Evolutionary conservation across 2,888 invertebrate species (phyloP).

Genomic region (Torymus texanus): DNA sequence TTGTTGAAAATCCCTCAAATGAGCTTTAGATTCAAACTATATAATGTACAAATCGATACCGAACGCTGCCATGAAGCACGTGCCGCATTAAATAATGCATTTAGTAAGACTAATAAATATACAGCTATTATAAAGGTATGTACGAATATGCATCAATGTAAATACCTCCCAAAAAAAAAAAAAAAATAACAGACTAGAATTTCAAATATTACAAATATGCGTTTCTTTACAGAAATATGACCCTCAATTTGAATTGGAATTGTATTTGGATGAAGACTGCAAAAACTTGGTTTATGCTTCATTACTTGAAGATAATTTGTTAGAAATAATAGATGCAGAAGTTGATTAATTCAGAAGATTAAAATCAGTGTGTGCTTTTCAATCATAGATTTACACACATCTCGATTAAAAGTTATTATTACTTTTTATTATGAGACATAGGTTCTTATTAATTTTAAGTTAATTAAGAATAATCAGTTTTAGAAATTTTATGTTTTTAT

Average conservation of each 20-base stretch:
- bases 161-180: not conserved
- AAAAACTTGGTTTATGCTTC: constrained; percentile 58
- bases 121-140: constrained; percentile 43
- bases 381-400: not conserved
- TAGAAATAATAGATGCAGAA: constrained; percentile 28
- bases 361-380: not conserved
- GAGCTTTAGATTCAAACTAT: constrained; percentile 62
- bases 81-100: not conserved
- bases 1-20: constrained; percentile 64
- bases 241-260: constrained; percentile 57
- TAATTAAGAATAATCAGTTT: no score
- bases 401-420: no score
- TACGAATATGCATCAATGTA: not conserved
- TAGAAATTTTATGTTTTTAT: no score
- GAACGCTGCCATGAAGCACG: not conserved
- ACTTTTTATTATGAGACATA: no score
- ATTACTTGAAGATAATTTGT: constrained; percentile 61
- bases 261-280: constrained; percentile 61
- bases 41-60: constrained; percentile 51
- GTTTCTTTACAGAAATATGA: constrained; percentile 38
- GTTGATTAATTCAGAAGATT: not conserved
- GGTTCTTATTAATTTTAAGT: no score
- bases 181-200: no score
- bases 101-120: not conserved
- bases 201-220: no score